phyloP scores from a whole-genome alignment of 2,888 invertebrate genomes.

The Opisthograptis luteolata region DNA sequence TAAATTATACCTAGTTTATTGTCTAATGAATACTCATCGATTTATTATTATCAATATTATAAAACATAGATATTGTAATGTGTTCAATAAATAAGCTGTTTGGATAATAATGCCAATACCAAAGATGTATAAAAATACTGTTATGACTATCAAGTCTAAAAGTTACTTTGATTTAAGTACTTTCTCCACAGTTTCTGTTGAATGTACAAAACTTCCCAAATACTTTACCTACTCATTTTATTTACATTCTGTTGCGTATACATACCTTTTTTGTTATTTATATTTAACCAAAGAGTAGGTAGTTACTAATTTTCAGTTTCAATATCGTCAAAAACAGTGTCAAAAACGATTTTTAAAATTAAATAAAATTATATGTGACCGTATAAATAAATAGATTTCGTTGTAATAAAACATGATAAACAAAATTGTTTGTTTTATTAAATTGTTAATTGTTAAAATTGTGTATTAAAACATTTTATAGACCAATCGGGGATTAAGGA shows the following conservation, averaged over 20 bases:
- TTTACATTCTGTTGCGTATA: too few relatives aligned
- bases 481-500: conserved; percentile 35
- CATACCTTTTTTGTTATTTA: background rate
- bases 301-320: background rate
- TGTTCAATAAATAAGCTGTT: conserved; percentile 67
- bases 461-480: too few relatives aligned
- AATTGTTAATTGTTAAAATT: too few relatives aligned
- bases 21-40: conserved; percentile 55
- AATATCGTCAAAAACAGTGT: background rate
- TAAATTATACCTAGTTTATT: conserved; percentile 48
- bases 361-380: conserved; percentile 61
- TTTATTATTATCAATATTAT: conserved; percentile 59
- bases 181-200: too few relatives aligned
- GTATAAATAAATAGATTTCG: conserved; percentile 76
- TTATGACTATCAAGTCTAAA: background rate
- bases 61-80: conserved; percentile 63
- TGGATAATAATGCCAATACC: too few relatives aligned
- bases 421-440: conserved; percentile 28
- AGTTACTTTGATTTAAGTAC: background rate
- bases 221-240: too few relatives aligned
- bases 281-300: background rate
- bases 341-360: conserved; percentile 46
- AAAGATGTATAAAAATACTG: too few relatives aligned
- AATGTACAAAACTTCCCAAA: too few relatives aligned
- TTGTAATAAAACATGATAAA: conserved; percentile 71